Evolutionary conservation across 2,113 vertebrate genomes (phyloP).

Genomic region (Lepisosteus oculatus): DNA sequence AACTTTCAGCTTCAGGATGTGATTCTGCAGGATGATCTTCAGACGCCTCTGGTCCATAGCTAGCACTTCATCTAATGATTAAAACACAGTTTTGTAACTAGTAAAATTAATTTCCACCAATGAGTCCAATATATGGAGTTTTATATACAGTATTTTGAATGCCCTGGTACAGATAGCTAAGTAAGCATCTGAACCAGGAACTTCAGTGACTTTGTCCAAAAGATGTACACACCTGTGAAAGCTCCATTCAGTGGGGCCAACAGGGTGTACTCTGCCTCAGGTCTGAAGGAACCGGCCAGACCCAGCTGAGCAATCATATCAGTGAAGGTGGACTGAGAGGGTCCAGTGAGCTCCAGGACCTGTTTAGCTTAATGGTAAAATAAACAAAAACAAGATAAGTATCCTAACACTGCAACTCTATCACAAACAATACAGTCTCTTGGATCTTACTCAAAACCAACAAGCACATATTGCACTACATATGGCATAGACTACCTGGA

Average conservation of each 20-base stretch:
- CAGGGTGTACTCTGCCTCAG: constrained; percentile 81
- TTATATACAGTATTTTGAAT: too few species aligned
- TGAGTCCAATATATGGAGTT: too few species aligned
- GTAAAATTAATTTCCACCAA: too few species aligned
- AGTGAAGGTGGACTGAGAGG: constrained; percentile 78
- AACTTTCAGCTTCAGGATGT: constrained; percentile 86
- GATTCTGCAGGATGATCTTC: constrained; percentile 83
- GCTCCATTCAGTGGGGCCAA: constrained; percentile 81
- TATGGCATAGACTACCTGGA: too few species aligned
- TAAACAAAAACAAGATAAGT: neutral
- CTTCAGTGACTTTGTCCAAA: neutral
- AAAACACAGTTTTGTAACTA: constrained; percentile 4
- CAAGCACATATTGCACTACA: too few species aligned
- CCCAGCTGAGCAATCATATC: constrained; percentile 85
- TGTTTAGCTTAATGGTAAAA: constrained; percentile 78
- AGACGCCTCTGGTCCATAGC: constrained; percentile 81
- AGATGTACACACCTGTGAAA: constrained; percentile 77
- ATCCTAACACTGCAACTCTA: neutral
- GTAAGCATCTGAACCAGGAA: too few species aligned
- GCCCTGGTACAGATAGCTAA: too few species aligned
- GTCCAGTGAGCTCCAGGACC: constrained; percentile 83
- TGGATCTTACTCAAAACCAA: too few species aligned
- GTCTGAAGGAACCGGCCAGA: constrained; percentile 68
- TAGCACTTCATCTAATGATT: constrained; percentile 79
- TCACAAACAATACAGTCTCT: too few species aligned